Evolutionary conservation across 2,113 vertebrate species (phyloP).

Genomic region (Hystrix cristata): DNA sequence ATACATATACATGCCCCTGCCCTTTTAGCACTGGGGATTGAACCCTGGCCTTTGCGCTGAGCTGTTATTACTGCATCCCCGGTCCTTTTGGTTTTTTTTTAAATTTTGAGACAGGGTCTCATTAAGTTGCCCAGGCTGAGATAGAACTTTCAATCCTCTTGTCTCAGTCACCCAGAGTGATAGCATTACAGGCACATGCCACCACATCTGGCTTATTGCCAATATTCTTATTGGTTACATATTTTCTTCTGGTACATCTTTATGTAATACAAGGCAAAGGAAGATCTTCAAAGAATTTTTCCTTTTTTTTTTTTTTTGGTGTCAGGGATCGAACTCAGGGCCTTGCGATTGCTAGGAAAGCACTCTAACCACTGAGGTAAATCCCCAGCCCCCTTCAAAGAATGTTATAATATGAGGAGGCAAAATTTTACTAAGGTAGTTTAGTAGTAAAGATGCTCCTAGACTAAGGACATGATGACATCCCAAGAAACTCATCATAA

Average conservation of each 20-base stretch:
- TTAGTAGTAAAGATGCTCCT: not conserved
- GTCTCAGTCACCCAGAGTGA: not conserved
- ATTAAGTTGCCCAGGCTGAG: not conserved
- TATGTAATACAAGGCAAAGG: not conserved
- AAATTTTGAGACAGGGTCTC: not conserved
- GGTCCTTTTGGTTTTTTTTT: not conserved
- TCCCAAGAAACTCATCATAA: not conserved
- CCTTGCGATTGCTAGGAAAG: no score
- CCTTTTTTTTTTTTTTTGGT: no score
- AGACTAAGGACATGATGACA: not conserved
- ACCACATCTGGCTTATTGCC: not conserved
- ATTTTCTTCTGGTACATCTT: not conserved
- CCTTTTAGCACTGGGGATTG: not conserved
- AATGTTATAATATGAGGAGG: not conserved
- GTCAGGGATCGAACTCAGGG: no score
- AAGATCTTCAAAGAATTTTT: not conserved
- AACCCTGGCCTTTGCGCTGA: not conserved
- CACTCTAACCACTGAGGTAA: no score
- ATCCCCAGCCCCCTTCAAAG: not conserved
- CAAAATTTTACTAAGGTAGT: constrained; percentile 14
- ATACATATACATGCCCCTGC: not conserved
- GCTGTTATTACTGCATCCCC: not conserved
- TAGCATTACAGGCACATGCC: not conserved
- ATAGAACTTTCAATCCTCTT: not conserved
- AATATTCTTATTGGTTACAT: not conserved